Conservation (phyloP, 2,888 invertebrate species). For the Parnassius glacialis region DNA sequence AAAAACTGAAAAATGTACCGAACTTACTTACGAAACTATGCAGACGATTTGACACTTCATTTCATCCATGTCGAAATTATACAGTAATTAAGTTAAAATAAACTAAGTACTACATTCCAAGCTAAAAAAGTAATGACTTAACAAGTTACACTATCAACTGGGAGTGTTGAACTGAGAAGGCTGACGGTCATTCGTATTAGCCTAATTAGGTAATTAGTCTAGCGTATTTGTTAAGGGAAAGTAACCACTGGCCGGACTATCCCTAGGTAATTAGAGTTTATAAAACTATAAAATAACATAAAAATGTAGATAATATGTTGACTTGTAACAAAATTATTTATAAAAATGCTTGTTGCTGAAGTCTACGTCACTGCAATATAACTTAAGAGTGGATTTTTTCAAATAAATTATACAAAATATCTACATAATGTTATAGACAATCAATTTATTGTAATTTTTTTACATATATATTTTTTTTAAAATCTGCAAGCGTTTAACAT, state of each 20-base stretch:
- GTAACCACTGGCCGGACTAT: conserved; percentile 5
- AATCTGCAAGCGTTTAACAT: too few relatives aligned
- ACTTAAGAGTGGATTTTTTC: too few relatives aligned
- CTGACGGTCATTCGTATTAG: conserved; percentile 37
- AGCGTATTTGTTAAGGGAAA: conserved; percentile 23
- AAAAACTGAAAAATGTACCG: neutral
- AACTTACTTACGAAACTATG: conserved; percentile 7
- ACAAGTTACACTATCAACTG: conserved; percentile 49
- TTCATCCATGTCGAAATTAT: neutral
- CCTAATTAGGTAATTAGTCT: conserved; percentile 26
- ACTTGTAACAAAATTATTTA: too few relatives aligned
- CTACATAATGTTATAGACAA: too few relatives aligned
- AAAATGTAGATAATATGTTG: too few relatives aligned
- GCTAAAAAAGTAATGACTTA: conserved; percentile 25
- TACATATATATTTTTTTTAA: too few relatives aligned
- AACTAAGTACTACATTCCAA: conserved; percentile 11
- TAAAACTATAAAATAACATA: too few relatives aligned
- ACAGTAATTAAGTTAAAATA: neutral
- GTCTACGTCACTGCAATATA: too few relatives aligned
- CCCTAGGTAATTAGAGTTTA: conserved; percentile 16
- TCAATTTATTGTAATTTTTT: too few relatives aligned
- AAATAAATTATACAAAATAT: too few relatives aligned
- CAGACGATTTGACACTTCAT: conserved; percentile 2
- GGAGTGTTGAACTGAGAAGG: conserved; percentile 46
- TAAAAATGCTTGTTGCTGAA: too few relatives aligned